These are phyloP conservation scores for Netelia virgata DNA, from an alignment of 2,888 invertebrate species.

Conservation along the genomic window DNA sequence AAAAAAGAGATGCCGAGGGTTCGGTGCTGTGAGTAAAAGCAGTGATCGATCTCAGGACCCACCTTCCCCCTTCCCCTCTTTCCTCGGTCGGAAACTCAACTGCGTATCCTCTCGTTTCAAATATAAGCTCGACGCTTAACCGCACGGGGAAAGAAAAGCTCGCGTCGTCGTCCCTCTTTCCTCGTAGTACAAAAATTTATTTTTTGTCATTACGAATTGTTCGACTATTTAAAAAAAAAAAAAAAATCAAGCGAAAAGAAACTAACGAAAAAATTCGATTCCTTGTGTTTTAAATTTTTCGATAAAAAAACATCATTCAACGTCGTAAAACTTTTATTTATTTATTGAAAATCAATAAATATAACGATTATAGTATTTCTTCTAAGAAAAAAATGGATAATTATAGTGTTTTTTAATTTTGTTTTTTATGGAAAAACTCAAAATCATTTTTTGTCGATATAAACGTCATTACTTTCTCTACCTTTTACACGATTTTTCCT, in stretches of 20 bases:
- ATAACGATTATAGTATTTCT: background rate
- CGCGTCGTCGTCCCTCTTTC: background rate
- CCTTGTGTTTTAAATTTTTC: slow-evolving; percentile 11
- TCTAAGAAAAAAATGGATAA: background rate
- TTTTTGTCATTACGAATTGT: background rate
- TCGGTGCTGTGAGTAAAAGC: slow-evolving; percentile 36
- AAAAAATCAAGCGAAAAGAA: background rate
- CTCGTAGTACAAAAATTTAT: background rate
- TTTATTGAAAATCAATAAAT: background rate
- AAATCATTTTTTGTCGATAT: too few species aligned
- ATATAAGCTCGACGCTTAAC: slow-evolving; percentile 19
- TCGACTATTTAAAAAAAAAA: background rate
- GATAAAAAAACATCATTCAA: background rate
- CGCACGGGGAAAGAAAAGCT: background rate
- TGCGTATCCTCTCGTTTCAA: slow-evolving; percentile 30
- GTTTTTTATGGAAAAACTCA: too few species aligned
- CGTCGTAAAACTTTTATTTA: background rate
- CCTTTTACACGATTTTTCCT: background rate
- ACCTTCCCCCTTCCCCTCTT: slow-evolving; percentile 7
- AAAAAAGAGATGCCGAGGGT: background rate
- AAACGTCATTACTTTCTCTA: too few species aligned
- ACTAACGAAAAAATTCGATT: background rate
- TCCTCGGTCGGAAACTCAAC: slow-evolving; percentile 38
- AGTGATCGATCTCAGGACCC: slow-evolving; percentile 37
- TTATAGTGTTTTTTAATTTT: too few species aligned